These are phyloP conservation scores for Drosophila birchii DNA, from an alignment of 2,888 invertebrate genomes.

Conservation along the genomic window DNA sequence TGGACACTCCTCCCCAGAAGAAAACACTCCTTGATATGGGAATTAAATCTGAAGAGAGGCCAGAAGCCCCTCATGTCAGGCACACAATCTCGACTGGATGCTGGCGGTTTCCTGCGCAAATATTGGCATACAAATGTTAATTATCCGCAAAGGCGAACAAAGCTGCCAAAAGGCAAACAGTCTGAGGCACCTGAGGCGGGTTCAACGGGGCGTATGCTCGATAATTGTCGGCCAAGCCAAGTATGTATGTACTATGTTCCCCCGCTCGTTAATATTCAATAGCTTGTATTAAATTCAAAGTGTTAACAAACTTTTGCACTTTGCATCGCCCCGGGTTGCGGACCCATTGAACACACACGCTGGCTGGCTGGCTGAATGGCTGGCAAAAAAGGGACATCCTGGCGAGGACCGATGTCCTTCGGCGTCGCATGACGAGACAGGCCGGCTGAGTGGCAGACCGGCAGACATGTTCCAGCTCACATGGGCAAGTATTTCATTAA, in stretches of 20 bases:
- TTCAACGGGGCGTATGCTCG: constrained; percentile 26
- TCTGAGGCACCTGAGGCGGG: constrained; percentile 11
- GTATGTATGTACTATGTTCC: background rate
- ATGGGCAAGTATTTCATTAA: constrained; percentile 75
- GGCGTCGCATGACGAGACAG: constrained; percentile 24
- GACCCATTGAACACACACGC: constrained; percentile 9
- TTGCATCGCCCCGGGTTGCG: constrained; percentile 37
- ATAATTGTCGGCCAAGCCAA: constrained; percentile 27
- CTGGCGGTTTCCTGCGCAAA: constrained; percentile 41
- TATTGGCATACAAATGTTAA: constrained; percentile 71
- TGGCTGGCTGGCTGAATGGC: background rate
- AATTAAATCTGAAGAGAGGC: constrained; percentile 23
- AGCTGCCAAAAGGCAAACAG: constrained; percentile 34
- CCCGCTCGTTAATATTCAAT: constrained; percentile 43
- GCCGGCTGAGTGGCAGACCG: constrained; percentile 23
- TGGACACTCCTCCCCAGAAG: constrained; percentile 8
- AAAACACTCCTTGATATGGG: constrained; percentile 16
- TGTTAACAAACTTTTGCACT: constrained; percentile 67
- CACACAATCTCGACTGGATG: constrained; percentile 42
- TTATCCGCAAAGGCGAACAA: constrained; percentile 41
- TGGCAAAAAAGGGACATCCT: constrained; percentile 33
- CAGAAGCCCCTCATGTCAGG: constrained; percentile 16
- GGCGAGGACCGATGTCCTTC: constrained; percentile 25
- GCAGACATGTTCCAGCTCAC: constrained; percentile 50
- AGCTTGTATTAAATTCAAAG: constrained; percentile 49